Percentiles rank a stretch among this genome's conserved stretches.
Conservation (phyloP, 1,140 invertebrate genomes). For the Solenopsis invicta region DNA sequence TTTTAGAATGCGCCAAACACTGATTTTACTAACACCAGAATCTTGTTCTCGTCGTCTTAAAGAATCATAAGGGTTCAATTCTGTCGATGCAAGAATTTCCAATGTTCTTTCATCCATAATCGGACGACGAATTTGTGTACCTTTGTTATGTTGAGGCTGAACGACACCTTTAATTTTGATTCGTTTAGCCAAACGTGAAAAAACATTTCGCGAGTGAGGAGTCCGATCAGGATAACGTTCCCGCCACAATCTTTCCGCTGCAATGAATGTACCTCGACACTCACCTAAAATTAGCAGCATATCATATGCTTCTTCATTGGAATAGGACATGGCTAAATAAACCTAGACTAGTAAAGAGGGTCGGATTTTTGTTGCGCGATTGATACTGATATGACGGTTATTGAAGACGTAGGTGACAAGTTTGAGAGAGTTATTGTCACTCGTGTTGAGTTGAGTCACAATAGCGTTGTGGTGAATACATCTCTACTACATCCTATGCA, state of each 20-base stretch:
- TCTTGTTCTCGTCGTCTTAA: neutral
- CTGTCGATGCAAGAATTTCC: neutral
- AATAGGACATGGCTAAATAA: constrained; percentile 17
- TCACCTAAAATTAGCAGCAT: constrained; percentile 27
- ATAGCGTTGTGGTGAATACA: no score
- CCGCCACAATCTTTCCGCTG: constrained; percentile 25
- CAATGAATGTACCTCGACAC: neutral
- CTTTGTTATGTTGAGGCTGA: no score
- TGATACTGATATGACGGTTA: no score
- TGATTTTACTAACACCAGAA: neutral
- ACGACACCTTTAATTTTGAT: neutral
- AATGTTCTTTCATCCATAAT: neutral
- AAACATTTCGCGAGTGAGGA: constrained; percentile 13
- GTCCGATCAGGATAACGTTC: constrained; percentile 1
- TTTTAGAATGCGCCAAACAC: no score
- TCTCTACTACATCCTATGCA: no score
- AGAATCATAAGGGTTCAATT: neutral
- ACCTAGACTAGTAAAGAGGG: neutral
- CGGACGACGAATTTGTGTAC: neutral
- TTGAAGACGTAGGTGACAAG: no score
- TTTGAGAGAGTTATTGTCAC: no score
- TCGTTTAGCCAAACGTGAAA: neutral
- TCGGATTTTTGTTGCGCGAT: no score
- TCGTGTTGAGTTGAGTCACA: no score
- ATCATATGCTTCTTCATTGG: neutral